Evolutionary conservation across 2,113 vertebrate genomes (phyloP).

Genomic region (Dasyornis broadbenti): DNA sequence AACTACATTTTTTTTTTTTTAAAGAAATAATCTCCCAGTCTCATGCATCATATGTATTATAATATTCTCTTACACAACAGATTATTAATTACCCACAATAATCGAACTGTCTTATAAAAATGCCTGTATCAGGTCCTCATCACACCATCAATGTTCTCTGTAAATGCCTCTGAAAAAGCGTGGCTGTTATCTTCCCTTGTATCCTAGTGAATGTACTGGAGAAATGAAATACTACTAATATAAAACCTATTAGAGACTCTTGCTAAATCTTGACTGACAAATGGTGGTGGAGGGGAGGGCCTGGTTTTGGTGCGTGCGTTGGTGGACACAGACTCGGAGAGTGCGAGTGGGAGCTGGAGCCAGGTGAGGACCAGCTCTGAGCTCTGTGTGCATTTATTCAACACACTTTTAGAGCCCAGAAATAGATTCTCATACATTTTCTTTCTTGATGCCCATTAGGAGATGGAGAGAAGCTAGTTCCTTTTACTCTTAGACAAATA

Average conservation of each 20-base stretch:
- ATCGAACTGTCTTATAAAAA: conserved; percentile 3
- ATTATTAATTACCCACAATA: conserved; percentile 38
- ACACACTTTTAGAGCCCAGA: background rate
- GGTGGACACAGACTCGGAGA: rapidly evolving
- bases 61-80: conserved; percentile 2
- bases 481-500: background rate
- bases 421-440: background rate
- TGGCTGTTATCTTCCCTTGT: background rate
- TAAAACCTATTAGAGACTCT: conserved; percentile 4
- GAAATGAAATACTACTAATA: background rate
- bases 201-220: background rate
- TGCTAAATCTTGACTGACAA: conserved; percentile 1
- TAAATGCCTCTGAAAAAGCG: background rate
- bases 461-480: background rate
- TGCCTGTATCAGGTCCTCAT: background rate
- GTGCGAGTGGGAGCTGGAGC: background rate
- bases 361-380: background rate
- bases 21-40: background rate
- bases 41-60: background rate
- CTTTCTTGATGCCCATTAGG: background rate
- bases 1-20: background rate
- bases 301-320: rapidly evolving
- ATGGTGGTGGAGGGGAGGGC: background rate
- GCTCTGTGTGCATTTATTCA: background rate
- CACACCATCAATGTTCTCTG: background rate